A percentile compares a stretch with the other conserved stretches of the same genome.
phyloP scores from a whole-genome alignment of 2,888 invertebrate species.

The Agonopterix subpropinquella region DNA sequence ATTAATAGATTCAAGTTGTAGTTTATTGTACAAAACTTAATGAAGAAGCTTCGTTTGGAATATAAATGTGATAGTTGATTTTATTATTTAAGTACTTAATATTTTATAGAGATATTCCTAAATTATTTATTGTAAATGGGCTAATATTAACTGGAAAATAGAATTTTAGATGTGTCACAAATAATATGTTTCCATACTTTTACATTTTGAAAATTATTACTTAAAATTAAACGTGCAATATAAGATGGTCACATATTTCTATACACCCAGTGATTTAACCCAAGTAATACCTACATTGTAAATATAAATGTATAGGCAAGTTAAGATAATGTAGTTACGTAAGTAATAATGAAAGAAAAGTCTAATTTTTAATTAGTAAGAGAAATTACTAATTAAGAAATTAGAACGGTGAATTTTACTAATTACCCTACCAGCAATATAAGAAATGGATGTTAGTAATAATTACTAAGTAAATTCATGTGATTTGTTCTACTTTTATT shows the following conservation, averaged over 20 bases:
- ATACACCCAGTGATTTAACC: slow-evolving; percentile 31
- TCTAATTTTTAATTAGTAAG: slow-evolving; percentile 39
- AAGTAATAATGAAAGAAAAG: slow-evolving; percentile 22
- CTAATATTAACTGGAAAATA: slow-evolving; percentile 27
- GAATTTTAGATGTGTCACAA: background rate
- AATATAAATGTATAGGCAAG: slow-evolving; percentile 43
- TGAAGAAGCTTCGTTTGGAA: slow-evolving; percentile 65
- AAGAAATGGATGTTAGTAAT: slow-evolving; percentile 22
- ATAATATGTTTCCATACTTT: background rate
- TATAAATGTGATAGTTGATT: slow-evolving; percentile 73
- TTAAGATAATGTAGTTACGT: slow-evolving; percentile 27
- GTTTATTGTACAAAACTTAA: slow-evolving; percentile 53
- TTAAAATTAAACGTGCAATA: slow-evolving; percentile 25
- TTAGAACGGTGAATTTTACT: slow-evolving; percentile 16
- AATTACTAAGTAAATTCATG: slow-evolving; percentile 29
- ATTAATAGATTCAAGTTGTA: slow-evolving; percentile 10
- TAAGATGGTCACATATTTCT: slow-evolving; percentile 15
- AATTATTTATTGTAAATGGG: slow-evolving; percentile 65
- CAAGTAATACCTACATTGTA: slow-evolving; percentile 13
- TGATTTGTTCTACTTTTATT: slow-evolving; percentile 2
- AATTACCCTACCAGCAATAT: slow-evolving; percentile 24
- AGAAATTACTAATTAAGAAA: slow-evolving; percentile 35
- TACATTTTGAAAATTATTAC: background rate
- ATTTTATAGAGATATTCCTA: slow-evolving; percentile 64
- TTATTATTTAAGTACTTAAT: slow-evolving; percentile 71